These are phyloP conservation scores for Anagrus nilaparvatae DNA, from an alignment of 1,140 invertebrate genomes.

Conservation along the genomic window DNA sequence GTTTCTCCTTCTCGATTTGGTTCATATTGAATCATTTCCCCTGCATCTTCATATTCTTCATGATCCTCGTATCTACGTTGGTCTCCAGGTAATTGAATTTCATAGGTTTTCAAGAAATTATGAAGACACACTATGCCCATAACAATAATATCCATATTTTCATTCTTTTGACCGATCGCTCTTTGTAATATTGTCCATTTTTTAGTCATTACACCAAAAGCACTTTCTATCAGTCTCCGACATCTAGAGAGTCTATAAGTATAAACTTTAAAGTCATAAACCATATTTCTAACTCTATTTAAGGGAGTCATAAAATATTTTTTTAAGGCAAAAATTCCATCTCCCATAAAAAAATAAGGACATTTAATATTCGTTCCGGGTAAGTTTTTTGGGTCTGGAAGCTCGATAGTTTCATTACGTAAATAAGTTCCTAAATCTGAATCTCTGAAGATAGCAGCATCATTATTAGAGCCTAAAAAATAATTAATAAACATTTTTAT, in stretches of 20 bases:
- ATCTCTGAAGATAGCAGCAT: not conserved
- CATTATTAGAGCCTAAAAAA: not conserved
- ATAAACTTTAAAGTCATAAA: not conserved
- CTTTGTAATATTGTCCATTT: not conserved
- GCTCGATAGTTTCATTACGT: not conserved
- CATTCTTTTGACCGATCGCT: not conserved
- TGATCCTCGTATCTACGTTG: too few species aligned
- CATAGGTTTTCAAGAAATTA: too few species aligned
- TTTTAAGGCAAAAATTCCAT: not conserved
- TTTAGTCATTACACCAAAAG: not conserved
- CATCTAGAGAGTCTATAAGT: not conserved
- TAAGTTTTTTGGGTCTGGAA: not conserved
- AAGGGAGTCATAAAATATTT: constrained; percentile 3
- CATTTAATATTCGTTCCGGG: not conserved
- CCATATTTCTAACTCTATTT: not conserved
- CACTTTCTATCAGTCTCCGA: not conserved
- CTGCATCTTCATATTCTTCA: too few species aligned
- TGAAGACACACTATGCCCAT: too few species aligned
- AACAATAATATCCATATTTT: not conserved
- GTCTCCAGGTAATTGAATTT: too few species aligned
- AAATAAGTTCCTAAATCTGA: not conserved
- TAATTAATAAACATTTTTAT: too few species aligned
- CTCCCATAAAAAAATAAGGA: not conserved
- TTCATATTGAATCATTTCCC: too few species aligned
- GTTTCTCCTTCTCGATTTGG: too few species aligned